A percentile compares a stretch with the other conserved stretches of the same genome.
These are phyloP conservation scores for Dipodomys stephensi DNA, from an alignment of 2,113 vertebrate genomes.

Conservation along the genomic window DNA sequence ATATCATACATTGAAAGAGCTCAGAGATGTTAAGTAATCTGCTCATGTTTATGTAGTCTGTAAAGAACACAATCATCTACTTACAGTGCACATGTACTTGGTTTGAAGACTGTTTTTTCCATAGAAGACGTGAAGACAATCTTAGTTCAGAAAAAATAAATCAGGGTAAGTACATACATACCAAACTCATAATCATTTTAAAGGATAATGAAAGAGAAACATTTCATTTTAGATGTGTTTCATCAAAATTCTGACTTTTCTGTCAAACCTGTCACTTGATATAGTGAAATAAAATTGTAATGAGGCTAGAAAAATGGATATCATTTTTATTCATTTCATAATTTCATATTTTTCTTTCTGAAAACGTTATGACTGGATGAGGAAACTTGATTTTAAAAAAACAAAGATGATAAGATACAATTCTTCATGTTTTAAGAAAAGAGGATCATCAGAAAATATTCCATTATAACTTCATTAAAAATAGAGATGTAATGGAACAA, in stretches of 20 bases:
- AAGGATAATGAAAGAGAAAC: constrained; percentile 23
- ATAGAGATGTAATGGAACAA: constrained; percentile 52
- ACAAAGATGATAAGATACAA: constrained; percentile 23
- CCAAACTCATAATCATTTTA: constrained; percentile 7
- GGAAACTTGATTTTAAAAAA: constrained; percentile 6
- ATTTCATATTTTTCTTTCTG: background rate
- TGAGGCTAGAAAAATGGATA: background rate
- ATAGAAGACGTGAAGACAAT: background rate
- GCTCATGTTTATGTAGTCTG: background rate
- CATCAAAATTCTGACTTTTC: constrained; percentile 18
- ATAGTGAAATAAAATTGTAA: constrained; percentile 45
- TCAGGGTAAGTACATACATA: background rate
- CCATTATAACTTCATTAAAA: constrained; percentile 45
- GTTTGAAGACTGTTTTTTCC: background rate
- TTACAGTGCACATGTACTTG: background rate
- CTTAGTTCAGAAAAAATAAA: background rate
- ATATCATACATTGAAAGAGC: background rate
- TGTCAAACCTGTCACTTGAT: background rate
- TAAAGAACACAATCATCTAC: background rate
- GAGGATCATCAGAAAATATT: constrained; percentile 36
- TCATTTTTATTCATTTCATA: constrained; percentile 44
- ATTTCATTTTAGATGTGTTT: background rate
- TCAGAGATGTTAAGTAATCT: background rate
- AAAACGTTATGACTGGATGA: constrained; percentile 28
- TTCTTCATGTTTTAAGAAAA: constrained; percentile 63